Base-by-base conservation (phyloP, 2,888 invertebrate genomes). In the Mayetiola destructor region DNA sequence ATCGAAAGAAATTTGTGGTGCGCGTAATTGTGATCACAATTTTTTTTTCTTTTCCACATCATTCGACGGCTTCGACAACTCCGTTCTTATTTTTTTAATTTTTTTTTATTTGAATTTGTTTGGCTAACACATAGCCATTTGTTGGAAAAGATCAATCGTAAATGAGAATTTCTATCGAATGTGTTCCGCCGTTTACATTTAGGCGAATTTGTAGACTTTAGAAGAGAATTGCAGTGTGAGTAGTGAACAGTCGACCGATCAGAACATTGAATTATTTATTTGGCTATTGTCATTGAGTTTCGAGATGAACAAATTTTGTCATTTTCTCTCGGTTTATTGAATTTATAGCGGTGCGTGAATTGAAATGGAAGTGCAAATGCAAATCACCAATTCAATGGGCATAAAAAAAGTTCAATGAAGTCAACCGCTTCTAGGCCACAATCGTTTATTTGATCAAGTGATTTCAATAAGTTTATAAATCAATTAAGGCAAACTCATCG, bases 381-480 rank as follows among this genome's bases (percentile, higher is more conserved):
- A n/a, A n/a, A n/a, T n/a, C n/a, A n/a, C n/a, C n/a, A n/a, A n/a
- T n/a, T n/a, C n/a, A n/a, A n/a, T n/a, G n/a, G n/a, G n/a, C n/a
- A n/a, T n/a, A n/a, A n/a, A n/a, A n/a, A n/a, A n/a, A n/a, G n/a
- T 40, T 9, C 37, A 12, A 48, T 27, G 27, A 48, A 48, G 48
- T 48, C 48, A 12, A 12, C 32, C 12, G n/a, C n/a, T n/a, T n/a
- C n/a, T n/a, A n/a, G n/a, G n/a, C n/a, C 23, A 2, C 23, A 21
- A 48, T 48, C 27, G 48, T 48, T 48, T 48, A n/a, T 42, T 12
- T 23, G 21, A 14, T 23, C 27, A 16, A 16, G 27, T 27, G 27
- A 48, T 48, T 48, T 48, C 48, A 48, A 48, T 48, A 48, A 48
- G 48, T 48, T 48, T 48, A 48, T 48, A 48, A 48, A 48, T 48